Conservation (phyloP, 2,113 vertebrate genomes). For the Proteles cristata region DNA sequence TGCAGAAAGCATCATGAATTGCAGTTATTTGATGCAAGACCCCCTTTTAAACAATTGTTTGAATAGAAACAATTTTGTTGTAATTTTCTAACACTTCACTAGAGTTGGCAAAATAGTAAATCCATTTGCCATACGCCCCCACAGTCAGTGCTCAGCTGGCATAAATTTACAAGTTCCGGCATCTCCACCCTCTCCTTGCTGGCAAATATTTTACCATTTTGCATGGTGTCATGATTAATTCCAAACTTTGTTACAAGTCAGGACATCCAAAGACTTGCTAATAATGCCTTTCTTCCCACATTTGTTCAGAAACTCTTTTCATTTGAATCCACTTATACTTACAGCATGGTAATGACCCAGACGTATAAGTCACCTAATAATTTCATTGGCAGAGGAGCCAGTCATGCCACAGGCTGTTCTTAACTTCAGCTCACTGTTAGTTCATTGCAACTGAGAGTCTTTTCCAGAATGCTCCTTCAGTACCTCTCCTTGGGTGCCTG, state of each 20-base stretch:
- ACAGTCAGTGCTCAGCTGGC: constrained; percentile 33
- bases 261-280: constrained; percentile 28
- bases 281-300: background rate
- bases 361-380: background rate
- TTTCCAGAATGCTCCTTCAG: background rate
- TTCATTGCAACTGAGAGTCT: background rate
- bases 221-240: constrained; percentile 39
- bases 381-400: constrained; percentile 5
- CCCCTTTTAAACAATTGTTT: constrained; percentile 64
- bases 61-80: constrained; percentile 51
- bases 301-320: constrained; percentile 34
- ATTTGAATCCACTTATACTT: constrained; percentile 21
- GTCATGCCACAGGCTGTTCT: background rate
- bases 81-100: constrained; percentile 60
- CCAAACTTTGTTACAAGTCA: constrained; percentile 30
- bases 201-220: constrained; percentile 56
- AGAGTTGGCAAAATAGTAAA: constrained; percentile 64
- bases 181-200: constrained; percentile 45
- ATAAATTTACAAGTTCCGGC: constrained; percentile 45
- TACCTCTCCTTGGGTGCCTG: background rate
- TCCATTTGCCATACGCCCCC: constrained; percentile 38
- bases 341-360: background rate
- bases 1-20: constrained; percentile 10
- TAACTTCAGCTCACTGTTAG: background rate
- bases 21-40: constrained; percentile 13